Evolutionary conservation across 2,113 vertebrate species (phyloP).

Genomic region (Nesoenas mayeri): DNA sequence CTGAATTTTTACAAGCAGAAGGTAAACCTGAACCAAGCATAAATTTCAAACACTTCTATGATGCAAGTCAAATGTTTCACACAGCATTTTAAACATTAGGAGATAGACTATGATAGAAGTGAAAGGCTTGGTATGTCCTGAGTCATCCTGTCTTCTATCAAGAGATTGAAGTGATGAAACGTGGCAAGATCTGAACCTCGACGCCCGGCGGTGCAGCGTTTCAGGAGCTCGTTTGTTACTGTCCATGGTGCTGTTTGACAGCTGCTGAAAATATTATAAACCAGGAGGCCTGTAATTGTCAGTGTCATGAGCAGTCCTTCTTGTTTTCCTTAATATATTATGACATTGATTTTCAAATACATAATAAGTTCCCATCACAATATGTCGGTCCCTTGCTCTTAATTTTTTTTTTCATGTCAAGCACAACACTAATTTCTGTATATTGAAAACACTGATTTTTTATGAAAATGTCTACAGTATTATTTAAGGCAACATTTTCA

Average conservation of each 20-base stretch:
- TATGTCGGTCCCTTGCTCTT: background rate
- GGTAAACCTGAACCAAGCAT: background rate
- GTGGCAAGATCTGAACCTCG: background rate
- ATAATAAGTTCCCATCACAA: background rate
- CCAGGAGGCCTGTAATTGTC: background rate
- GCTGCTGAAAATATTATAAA: background rate
- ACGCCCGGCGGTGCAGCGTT: fast-evolving
- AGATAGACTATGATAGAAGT: background rate
- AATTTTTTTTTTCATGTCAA: background rate
- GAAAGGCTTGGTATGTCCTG: background rate
- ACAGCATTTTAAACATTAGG: background rate
- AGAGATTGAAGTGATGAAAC: background rate
- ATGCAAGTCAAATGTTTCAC: background rate
- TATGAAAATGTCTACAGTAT: background rate
- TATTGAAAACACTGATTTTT: background rate
- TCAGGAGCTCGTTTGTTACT: background rate
- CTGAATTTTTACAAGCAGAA: background rate
- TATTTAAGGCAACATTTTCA: background rate
- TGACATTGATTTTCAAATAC: background rate
- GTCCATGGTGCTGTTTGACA: conserved; percentile 66
- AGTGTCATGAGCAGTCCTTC: background rate
- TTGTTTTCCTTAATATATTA: background rate
- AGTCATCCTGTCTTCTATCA: background rate
- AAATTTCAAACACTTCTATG: background rate
- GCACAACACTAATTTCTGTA: background rate